A percentile compares a stretch with the other conserved stretches of the same genome.
Conservation (phyloP, 2,797 vertebrate species). For the Pseudochromis fuscus region DNA sequence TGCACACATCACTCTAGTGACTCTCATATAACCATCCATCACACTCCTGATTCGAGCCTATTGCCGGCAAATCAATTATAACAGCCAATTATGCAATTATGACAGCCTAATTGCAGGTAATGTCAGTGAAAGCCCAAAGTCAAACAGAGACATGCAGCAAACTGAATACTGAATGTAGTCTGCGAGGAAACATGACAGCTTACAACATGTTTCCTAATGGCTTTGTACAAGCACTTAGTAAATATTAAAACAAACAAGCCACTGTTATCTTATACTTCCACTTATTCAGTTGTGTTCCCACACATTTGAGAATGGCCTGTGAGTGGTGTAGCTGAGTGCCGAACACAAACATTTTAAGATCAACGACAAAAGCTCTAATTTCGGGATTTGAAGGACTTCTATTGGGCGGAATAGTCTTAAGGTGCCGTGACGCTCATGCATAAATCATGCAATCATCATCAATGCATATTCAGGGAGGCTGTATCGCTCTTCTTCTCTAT, state of each 20-base stretch:
- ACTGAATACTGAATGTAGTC: conserved; percentile 53
- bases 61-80: conserved; percentile 54
- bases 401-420: conserved; percentile 64
- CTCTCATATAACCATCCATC: conserved; percentile 72
- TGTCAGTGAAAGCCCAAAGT: conserved; percentile 71
- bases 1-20: conserved; percentile 58
- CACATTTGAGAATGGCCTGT: conserved; percentile 47
- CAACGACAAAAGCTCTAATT: conserved; percentile 75
- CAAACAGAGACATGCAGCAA: conserved; percentile 64
- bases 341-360: conserved; percentile 74
- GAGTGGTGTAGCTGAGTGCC: conserved; percentile 48
- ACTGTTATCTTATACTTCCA: conserved; percentile 59
- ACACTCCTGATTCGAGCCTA: conserved; percentile 47
- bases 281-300: conserved; percentile 41
- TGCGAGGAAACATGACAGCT: conserved; percentile 66
- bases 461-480: conserved; percentile 82
- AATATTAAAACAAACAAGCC: conserved; percentile 74
- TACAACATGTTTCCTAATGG: conserved; percentile 60
- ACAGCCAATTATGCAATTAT: conserved; percentile 64
- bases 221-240: conserved; percentile 68
- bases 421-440: conserved; percentile 82
- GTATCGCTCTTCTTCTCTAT: conserved; percentile 73
- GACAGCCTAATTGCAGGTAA: conserved; percentile 73
- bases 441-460: conserved; percentile 89
- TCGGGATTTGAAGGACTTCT: conserved; percentile 69